Percentiles rank a stretch among this genome's conserved stretches.
Evolutionary conservation across 1,140 invertebrate species (phyloP).

Genomic region (Achroia grisella): DNA sequence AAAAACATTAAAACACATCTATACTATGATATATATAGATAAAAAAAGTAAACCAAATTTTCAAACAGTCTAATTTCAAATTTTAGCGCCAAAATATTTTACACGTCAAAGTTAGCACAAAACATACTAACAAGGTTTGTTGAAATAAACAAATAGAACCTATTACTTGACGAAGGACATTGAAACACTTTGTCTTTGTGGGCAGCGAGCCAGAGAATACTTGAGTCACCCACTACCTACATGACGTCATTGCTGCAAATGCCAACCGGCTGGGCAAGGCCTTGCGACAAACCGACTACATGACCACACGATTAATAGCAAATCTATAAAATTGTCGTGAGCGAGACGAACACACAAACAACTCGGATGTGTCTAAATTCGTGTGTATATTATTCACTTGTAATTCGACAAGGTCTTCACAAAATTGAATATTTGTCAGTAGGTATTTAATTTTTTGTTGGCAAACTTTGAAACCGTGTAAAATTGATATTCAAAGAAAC

Average conservation of each 20-base stretch:
- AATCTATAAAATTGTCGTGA: constrained; percentile 8
- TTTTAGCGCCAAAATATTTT: too few relatives aligned
- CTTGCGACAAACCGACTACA: constrained; percentile 20
- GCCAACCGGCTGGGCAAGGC: constrained; percentile 35
- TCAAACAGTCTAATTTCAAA: too few relatives aligned
- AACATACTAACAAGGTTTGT: constrained; percentile 9
- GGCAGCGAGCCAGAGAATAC: constrained; percentile 15
- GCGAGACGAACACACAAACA: background rate
- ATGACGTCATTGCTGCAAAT: constrained; percentile 41
- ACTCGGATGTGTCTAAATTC: background rate
- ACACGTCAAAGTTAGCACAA: too few relatives aligned
- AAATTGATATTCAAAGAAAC: background rate
- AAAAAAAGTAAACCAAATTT: too few relatives aligned
- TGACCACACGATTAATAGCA: constrained; percentile 12
- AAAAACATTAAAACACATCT: too few relatives aligned
- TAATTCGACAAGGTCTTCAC: background rate
- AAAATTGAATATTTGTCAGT: background rate
- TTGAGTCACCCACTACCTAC: constrained; percentile 24
- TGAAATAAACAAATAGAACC: constrained; percentile 9
- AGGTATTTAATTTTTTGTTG: too few relatives aligned
- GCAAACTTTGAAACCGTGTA: background rate
- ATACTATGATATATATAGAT: too few relatives aligned
- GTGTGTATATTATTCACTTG: background rate
- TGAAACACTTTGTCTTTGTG: constrained; percentile 31
- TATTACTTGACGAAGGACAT: constrained; percentile 12